Conservation (phyloP, 2,888 invertebrate species). For the Emmelina monodactyla region DNA sequence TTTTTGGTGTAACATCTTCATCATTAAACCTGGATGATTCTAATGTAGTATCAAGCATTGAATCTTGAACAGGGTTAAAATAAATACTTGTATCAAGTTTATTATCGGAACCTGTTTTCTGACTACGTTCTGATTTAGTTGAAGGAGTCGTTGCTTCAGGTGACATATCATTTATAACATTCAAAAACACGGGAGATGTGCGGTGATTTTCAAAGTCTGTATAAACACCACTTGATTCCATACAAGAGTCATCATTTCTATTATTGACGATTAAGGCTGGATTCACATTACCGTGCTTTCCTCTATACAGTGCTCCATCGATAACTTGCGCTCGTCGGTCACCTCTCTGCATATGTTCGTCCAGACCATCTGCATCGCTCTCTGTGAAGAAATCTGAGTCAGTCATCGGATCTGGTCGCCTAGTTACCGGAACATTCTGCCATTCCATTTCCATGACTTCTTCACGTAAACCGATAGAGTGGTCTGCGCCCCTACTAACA, state of each 20-base stretch:
- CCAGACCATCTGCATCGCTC: slow-evolving; percentile 87
- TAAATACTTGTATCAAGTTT: background rate
- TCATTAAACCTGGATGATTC: slow-evolving; percentile 26
- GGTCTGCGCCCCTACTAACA: slow-evolving; percentile 82
- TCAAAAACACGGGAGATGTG: slow-evolving; percentile 53
- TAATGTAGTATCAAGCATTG: slow-evolving; percentile 28
- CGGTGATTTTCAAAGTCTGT: slow-evolving; percentile 81
- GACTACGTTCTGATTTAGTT: slow-evolving; percentile 58
- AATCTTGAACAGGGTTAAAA: slow-evolving; percentile 34
- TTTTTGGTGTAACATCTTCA: slow-evolving; percentile 42
- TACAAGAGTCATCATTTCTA: slow-evolving; percentile 74
- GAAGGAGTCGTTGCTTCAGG: slow-evolving; percentile 70
- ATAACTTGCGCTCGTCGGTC: slow-evolving; percentile 85
- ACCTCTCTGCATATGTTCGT: slow-evolving; percentile 73
- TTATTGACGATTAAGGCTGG: slow-evolving; percentile 61
- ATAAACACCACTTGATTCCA: slow-evolving; percentile 91
- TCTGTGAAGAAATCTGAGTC: slow-evolving; percentile 92
- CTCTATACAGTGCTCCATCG: slow-evolving; percentile 88
- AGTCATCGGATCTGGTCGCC: slow-evolving; percentile 85
- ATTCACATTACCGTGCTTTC: slow-evolving; percentile 64
- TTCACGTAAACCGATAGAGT: slow-evolving; percentile 67
- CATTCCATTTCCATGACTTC: slow-evolving; percentile 63
- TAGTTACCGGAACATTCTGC: slow-evolving; percentile 69
- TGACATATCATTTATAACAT: slow-evolving; percentile 73
- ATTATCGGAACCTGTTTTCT: slow-evolving; percentile 39